Conservation (phyloP, 2,797 vertebrate species). For the Nyctalus aviator region DNA sequence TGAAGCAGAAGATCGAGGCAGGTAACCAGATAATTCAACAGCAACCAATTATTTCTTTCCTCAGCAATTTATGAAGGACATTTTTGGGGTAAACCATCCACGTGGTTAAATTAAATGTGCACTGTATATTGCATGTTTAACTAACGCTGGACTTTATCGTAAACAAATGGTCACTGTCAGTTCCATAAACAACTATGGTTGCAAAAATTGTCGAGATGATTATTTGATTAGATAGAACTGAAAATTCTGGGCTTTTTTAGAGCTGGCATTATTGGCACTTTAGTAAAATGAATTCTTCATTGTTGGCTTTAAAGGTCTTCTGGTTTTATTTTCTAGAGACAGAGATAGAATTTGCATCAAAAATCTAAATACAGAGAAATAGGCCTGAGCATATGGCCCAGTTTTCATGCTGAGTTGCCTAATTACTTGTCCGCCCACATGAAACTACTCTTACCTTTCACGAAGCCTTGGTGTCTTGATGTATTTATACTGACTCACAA, state of each 20-base stretch:
- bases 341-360: slow-evolving; percentile 23
- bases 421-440: not conserved
- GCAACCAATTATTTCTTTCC: not conserved
- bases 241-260: slow-evolving; percentile 34
- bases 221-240: not conserved
- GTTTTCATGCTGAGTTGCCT: slow-evolving; percentile 11
- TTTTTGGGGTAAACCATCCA: not conserved
- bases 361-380: slow-evolving; percentile 56
- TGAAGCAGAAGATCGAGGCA: not conserved
- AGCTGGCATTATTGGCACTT: not conserved
- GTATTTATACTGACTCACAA: slow-evolving; percentile 40
- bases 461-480: not conserved
- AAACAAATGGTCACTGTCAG: not conserved
- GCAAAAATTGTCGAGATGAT: not conserved
- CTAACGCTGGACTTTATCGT: not conserved
- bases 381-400: not conserved
- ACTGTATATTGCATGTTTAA: not conserved
- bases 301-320: not conserved
- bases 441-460: not conserved
- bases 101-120: not conserved
- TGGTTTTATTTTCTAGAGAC: slow-evolving; percentile 53
- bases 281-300: slow-evolving; percentile 10
- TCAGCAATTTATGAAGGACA: not conserved
- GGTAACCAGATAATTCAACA: not conserved
- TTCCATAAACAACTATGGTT: not conserved